These are phyloP conservation scores for Periophthalmus modestus DNA, from an alignment of 2,113 vertebrate species.

Conservation along the genomic window DNA sequence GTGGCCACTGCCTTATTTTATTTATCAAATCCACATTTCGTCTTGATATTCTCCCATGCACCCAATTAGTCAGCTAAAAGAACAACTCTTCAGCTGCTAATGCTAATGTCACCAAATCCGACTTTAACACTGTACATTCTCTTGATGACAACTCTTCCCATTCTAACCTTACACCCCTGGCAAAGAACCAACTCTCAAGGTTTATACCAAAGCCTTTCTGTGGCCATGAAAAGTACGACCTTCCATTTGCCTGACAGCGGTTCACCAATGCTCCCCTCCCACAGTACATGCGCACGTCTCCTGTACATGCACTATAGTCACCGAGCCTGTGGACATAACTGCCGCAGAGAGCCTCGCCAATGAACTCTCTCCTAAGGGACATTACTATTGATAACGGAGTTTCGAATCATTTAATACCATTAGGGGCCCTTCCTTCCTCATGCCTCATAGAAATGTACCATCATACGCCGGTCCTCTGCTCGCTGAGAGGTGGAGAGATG, in stretches of 20 bases:
- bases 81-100: too few species aligned
- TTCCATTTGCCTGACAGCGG: background rate
- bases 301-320: slow-evolving; percentile 11
- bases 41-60: too few species aligned
- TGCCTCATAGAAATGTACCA: slow-evolving; percentile 53
- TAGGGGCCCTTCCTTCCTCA: slow-evolving; percentile 44
- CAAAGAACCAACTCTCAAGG: background rate
- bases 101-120: background rate
- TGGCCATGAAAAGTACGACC: background rate
- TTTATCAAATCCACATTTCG: too few species aligned
- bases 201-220: background rate
- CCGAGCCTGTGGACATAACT: slow-evolving; percentile 20
- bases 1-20: too few species aligned
- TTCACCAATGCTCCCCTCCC: background rate
- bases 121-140: background rate
- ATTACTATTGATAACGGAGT: slow-evolving; percentile 64
- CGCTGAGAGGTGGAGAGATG: slow-evolving; percentile 60
- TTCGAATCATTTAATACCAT: slow-evolving; percentile 70
- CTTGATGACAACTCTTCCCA: background rate
- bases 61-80: too few species aligned
- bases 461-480: slow-evolving; percentile 21
- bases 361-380: slow-evolving; percentile 56
- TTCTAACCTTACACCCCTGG: background rate
- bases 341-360: slow-evolving; percentile 20
- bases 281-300: background rate